Evolutionary conservation across 2,797 vertebrate genomes (phyloP).

Genomic region (Chrosomus eos): DNA sequence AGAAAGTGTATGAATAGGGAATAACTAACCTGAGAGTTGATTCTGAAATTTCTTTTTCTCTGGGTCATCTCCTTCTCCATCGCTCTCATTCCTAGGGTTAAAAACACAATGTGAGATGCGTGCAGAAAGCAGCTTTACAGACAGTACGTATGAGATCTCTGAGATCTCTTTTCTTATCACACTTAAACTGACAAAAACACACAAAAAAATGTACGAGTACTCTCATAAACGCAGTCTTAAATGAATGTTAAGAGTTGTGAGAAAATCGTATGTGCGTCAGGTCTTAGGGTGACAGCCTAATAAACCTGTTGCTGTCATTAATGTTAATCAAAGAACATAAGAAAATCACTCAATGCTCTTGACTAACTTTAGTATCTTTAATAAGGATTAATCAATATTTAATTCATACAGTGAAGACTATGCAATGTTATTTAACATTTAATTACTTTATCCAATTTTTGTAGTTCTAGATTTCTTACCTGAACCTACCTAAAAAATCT

Average conservation of each 20-base stretch:
- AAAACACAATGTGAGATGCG: neutral
- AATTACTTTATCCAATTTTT: neutral
- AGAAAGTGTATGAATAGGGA: neutral
- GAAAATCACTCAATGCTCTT: neutral
- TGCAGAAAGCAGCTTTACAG: neutral
- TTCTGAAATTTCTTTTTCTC: conserved; percentile 99
- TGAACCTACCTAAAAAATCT: no score
- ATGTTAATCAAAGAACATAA: neutral
- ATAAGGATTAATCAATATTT: neutral
- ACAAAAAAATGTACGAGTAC: neutral
- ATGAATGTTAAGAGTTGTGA: neutral
- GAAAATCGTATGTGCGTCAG: neutral
- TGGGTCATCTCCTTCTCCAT: conserved; percentile 89
- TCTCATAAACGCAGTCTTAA: neutral
- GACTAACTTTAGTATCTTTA: neutral
- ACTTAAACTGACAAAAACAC: neutral
- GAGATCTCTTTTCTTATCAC: neutral
- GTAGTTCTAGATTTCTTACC: neutral
- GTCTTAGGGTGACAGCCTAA: neutral
- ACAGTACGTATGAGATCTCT: neutral
- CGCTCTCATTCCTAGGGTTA: conserved; percentile 90
- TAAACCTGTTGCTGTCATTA: neutral
- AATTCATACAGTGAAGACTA: neutral
- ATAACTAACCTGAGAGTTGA: conserved; percentile 90
- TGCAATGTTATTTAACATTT: neutral